A percentile compares a stretch with the other conserved stretches of the same genome.
Evolutionary conservation across 2,888 invertebrate species (phyloP).

Genomic region (Subacronicta megacephala): DNA sequence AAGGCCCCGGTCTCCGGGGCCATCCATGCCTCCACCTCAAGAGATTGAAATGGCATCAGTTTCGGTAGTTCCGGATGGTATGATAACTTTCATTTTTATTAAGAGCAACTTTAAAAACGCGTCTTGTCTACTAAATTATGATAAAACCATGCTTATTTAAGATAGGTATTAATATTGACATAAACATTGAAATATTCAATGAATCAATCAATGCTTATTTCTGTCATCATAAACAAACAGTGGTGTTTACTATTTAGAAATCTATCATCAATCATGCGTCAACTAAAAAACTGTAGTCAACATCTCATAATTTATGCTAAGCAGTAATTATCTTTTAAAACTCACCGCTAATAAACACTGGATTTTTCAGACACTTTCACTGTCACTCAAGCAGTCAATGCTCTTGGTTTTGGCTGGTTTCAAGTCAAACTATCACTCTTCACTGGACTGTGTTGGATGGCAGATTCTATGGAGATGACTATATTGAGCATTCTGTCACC

Average conservation of each 20-base stretch:
- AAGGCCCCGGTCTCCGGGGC: conserved; percentile 70
- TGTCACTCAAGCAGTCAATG: conserved; percentile 96
- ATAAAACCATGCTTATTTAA: no score
- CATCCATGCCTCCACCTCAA: conserved; percentile 89
- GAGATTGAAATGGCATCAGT: conserved; percentile 95
- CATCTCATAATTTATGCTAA: conserved; percentile 24
- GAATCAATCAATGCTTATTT: not conserved
- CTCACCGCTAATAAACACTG: conserved; percentile 7
- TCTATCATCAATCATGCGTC: conserved; percentile 31
- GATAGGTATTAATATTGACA: no score
- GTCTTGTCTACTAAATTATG: not conserved
- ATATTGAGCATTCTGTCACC: conserved; percentile 98
- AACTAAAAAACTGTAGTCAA: conserved; percentile 17
- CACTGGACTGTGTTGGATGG: conserved; percentile 98
- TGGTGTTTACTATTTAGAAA: conserved; percentile 41
- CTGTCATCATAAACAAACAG: not conserved
- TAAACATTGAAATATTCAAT: not conserved
- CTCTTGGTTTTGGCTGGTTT: conserved; percentile 96
- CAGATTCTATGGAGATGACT: conserved; percentile 99
- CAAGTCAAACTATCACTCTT: conserved; percentile 96
- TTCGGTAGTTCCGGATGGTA: conserved; percentile 94
- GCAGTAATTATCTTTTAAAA: conserved; percentile 13
- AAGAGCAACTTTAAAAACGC: not conserved
- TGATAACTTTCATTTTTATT: conserved; percentile 39
- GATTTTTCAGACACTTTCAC: conserved; percentile 93